Evolutionary conservation across 2,888 invertebrate genomes (phyloP).

Genomic region (Epinotia nisella): DNA sequence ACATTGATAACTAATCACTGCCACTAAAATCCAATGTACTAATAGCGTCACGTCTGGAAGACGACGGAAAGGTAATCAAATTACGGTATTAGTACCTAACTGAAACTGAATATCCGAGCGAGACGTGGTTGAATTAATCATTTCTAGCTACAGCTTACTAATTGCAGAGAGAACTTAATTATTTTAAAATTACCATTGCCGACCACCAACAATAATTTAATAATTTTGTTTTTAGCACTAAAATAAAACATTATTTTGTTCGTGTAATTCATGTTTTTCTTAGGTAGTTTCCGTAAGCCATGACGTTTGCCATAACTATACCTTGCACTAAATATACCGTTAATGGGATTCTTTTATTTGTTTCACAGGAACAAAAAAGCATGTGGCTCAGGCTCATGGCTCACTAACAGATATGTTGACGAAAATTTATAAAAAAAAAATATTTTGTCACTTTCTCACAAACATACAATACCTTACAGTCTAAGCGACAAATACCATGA

Average conservation of each 20-base stretch:
- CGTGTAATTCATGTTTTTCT: too few relatives aligned
- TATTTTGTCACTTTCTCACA: too few relatives aligned
- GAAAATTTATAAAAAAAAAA: too few relatives aligned
- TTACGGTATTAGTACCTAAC: constrained; percentile 32
- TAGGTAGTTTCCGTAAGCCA: not conserved
- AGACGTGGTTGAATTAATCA: constrained; percentile 33
- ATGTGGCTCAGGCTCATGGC: too few relatives aligned
- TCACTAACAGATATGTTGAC: too few relatives aligned
- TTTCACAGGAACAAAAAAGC: too few relatives aligned
- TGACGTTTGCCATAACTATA: not conserved
- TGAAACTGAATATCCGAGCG: constrained; percentile 22
- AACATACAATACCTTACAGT: too few relatives aligned
- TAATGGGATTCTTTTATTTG: too few relatives aligned
- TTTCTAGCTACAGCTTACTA: constrained; percentile 19
- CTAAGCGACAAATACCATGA: too few relatives aligned
- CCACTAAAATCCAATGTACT: constrained; percentile 6
- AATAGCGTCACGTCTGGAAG: constrained; percentile 11
- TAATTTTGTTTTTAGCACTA: not conserved
- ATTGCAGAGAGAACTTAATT: not conserved
- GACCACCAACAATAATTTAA: not conserved
- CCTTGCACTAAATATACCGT: too few relatives aligned
- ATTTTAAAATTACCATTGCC: too few relatives aligned
- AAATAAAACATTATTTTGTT: too few relatives aligned
- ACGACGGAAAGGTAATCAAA: constrained; percentile 24
- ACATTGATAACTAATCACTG: not conserved